phyloP scores from a whole-genome alignment of 2,113 vertebrate genomes.

The Helogale parvula region DNA sequence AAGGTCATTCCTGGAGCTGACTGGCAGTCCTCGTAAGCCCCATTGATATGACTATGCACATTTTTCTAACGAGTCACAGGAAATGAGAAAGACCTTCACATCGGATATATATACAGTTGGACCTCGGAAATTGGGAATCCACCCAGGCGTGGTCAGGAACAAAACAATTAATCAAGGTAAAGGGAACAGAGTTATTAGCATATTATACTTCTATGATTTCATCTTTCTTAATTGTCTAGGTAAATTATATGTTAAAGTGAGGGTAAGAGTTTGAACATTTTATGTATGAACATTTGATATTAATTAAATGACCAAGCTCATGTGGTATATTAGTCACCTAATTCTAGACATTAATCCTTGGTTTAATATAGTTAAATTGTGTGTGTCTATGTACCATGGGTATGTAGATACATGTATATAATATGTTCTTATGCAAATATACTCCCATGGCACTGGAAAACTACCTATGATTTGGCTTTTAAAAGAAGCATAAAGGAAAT shows the following conservation, averaged over 20 bases:
- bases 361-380: constrained; percentile 67
- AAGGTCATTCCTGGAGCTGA: not conserved
- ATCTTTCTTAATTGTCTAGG: constrained; percentile 75
- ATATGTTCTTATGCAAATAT: constrained; percentile 4
- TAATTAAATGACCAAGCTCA: constrained; percentile 68
- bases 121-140: constrained; percentile 60
- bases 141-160: constrained; percentile 48
- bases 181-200: constrained; percentile 48
- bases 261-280: constrained; percentile 71
- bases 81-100: constrained; percentile 23
- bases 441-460: not conserved
- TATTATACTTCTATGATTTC: constrained; percentile 58
- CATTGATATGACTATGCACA: not conserved
- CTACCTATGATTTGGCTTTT: not conserved
- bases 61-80: constrained; percentile 34
- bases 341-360: constrained; percentile 76
- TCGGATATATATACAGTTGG: not conserved
- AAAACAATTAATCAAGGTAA: constrained; percentile 73
- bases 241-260: constrained; percentile 70
- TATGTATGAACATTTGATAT: constrained; percentile 74
- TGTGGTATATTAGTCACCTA: constrained; percentile 65
- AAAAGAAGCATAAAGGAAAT: not conserved
- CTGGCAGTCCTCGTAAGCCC: not conserved
- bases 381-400: constrained; percentile 30
- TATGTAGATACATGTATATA: constrained; percentile 14